Percentiles rank a stretch among this genome's conserved stretches.
phyloP scores from a whole-genome alignment of 2,888 invertebrate species.

The Ormia ochracea region DNA sequence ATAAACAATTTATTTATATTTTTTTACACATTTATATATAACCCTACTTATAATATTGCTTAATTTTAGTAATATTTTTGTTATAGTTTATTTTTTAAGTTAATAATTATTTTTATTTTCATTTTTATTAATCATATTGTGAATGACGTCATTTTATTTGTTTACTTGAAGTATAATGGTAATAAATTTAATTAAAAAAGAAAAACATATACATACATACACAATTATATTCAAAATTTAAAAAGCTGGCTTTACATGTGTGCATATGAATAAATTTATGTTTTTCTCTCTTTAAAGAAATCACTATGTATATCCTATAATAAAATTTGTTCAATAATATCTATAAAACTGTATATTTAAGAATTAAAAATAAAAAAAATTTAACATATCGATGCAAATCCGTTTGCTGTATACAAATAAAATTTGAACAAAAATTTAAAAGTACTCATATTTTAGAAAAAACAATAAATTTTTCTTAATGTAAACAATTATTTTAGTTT shows the following conservation, averaged over 20 bases:
- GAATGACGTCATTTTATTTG: slow-evolving; percentile 25
- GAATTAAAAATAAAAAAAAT: slow-evolving; percentile 16
- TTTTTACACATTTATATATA: slow-evolving; percentile 54
- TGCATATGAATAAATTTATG: neutral
- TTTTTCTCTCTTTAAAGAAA: slow-evolving; percentile 8
- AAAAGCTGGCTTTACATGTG: slow-evolving; percentile 52
- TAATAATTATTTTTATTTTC: slow-evolving; percentile 42
- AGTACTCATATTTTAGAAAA: slow-evolving; percentile 26
- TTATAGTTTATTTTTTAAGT: slow-evolving; percentile 36
- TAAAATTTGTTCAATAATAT: slow-evolving; percentile 53
- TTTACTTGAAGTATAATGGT: slow-evolving; percentile 60
- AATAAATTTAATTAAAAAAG: slow-evolving; percentile 40
- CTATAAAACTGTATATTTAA: slow-evolving; percentile 21
- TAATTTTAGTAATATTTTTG: slow-evolving; percentile 46
- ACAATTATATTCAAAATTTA: neutral
- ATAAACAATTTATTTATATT: slow-evolving; percentile 22
- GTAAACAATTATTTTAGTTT: slow-evolving; percentile 34
- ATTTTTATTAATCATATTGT: slow-evolving; percentile 4
- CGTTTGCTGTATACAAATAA: slow-evolving; percentile 34
- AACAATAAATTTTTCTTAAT: slow-evolving; percentile 22
- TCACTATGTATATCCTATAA: slow-evolving; percentile 48
- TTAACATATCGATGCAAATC: slow-evolving; percentile 39
- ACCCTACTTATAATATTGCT: slow-evolving; percentile 61
- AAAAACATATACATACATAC: slow-evolving; percentile 34
- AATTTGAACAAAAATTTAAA: slow-evolving; percentile 55